Evolutionary conservation across 2,888 invertebrate genomes (phyloP).

Genomic region (Drosophila bunnanda): DNA sequence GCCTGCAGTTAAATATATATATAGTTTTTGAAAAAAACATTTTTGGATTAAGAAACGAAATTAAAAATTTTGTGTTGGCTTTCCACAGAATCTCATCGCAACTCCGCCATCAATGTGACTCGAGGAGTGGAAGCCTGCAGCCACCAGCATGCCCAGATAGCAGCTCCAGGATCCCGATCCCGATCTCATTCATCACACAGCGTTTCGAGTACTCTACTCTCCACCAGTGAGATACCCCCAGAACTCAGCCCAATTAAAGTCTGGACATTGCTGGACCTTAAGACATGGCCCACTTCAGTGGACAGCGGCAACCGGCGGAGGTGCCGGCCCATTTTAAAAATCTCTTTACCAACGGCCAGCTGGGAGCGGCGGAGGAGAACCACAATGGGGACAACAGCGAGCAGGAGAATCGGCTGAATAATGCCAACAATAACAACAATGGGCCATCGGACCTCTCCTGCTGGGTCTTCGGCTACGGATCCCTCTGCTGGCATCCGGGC

Average conservation of each 20-base stretch:
- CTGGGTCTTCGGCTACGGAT: conserved; percentile 98
- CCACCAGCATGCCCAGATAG: conserved; percentile 58
- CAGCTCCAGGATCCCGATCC: conserved; percentile 26
- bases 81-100: conserved; percentile 32
- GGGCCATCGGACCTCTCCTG: conserved; percentile 56
- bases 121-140: conserved; percentile 36
- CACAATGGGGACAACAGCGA: conserved; percentile 31
- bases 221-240: conserved; percentile 2
- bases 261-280: not conserved
- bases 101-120: conserved; percentile 46
- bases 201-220: conserved; percentile 5
- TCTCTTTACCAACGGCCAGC: conserved; percentile 76
- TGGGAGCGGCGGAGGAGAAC: conserved; percentile 61
- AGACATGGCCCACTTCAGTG: conserved; percentile 68
- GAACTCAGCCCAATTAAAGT: conserved; percentile 7
- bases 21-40: not conserved
- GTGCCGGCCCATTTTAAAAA: conserved; percentile 79
- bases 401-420: conserved; percentile 60
- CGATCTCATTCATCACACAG: conserved; percentile 20
- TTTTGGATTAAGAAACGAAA: not conserved
- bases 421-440: conserved; percentile 39
- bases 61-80: conserved; percentile 34
- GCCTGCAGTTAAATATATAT: not conserved
- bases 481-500: conserved; percentile 97
- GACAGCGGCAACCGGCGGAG: conserved; percentile 50